Conservation (phyloP, 2,797 vertebrate genomes). For the Otolemur crassicaudatus region DNA sequence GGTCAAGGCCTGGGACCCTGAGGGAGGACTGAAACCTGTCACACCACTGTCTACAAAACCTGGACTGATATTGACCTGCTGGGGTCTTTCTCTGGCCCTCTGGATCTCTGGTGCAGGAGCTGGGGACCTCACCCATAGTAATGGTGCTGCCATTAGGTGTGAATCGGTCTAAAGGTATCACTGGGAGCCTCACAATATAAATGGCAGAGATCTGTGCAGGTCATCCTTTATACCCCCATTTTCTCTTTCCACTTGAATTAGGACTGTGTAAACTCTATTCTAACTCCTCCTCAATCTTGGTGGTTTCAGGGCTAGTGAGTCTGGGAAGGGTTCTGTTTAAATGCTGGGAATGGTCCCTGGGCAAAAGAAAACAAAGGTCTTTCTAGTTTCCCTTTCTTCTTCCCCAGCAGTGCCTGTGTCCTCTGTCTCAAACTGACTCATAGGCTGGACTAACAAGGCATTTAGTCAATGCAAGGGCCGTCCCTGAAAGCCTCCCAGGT, state of each 20-base stretch:
- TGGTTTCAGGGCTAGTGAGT: background rate
- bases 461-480: background rate
- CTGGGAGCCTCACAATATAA: background rate
- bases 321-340: slow-evolving; percentile 81
- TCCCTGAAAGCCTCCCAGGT: background rate
- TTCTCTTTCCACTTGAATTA: background rate
- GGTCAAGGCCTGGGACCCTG: background rate
- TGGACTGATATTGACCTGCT: background rate
- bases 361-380: slow-evolving; percentile 64
- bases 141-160: background rate
- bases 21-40: background rate
- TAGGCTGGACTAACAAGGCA: background rate
- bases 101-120: background rate
- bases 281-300: background rate
- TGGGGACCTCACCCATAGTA: background rate
- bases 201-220: background rate
- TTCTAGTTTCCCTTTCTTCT: slow-evolving; percentile 79
- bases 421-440: slow-evolving; percentile 72
- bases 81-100: background rate
- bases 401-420: slow-evolving; percentile 26
- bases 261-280: background rate
- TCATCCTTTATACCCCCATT: background rate
- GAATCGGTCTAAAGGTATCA: background rate
- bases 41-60: background rate
- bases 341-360: slow-evolving; percentile 79